Base-by-base conservation (phyloP, 2,113 vertebrate species). In the Probosciger aterrimus region DNA sequence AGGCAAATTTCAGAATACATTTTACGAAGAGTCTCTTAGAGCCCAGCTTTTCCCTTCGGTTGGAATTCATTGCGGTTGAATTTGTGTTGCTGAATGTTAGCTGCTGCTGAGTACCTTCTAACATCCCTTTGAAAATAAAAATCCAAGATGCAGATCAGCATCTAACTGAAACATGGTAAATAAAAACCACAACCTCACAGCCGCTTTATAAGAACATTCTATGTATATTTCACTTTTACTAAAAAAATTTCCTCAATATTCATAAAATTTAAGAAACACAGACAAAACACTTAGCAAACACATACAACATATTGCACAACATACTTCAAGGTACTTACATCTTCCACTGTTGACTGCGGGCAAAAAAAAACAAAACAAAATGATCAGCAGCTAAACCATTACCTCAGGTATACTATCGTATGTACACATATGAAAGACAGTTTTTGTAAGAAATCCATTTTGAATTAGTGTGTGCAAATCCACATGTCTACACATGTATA, bases 271-370 rank as follows among this genome's bases (percentile, higher is more conserved):
- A 91, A 63, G 35, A 79, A 79, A 57, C 24, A 90, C 78, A 83
- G 39, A 86, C 16, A 60, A 69, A 84, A 90, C 30, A 73, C 19
- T 60, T 46, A 55, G 44, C n/a, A 68, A 92, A 50, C 23, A 92
- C 43, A 75, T 18, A 53, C 28, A 82, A 49, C 14, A 59, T 18
- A 74, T 17, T 50, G 19, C 19, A 41, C 27, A 65, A 90, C 47
- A 43, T 68, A 17, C 35, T 53, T 78, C 3, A 70, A 30, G 25
- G 30, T 96, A 96, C 96, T 95, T 95, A 96, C 85, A 81, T 88
- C 60, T 93, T 97, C 95, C 86, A 91, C 64, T 93, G 79, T 25
- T 60, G 83, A 85, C 92, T 96, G 88, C 28, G 49, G 30, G 67
- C 1, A 82, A 95, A 76, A 81, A 92, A 91, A 90, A 82, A 76